Conservation (phyloP, 1,140 invertebrate genomes). For the Propsilocerus akamusi region DNA sequence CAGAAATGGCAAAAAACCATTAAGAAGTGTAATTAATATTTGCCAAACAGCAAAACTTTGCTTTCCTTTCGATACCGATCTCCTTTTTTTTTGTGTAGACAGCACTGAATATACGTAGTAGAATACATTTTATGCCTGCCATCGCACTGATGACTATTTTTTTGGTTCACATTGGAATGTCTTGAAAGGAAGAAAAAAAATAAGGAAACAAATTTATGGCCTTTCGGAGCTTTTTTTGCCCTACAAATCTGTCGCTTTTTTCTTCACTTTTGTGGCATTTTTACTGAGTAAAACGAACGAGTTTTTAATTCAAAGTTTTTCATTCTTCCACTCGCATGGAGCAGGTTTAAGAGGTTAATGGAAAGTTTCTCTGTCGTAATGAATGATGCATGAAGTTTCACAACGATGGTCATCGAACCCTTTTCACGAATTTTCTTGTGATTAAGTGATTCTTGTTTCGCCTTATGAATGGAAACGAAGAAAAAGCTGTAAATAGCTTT, state of each 20-base stretch:
- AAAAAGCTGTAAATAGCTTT: too few species aligned
- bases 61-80: background rate
- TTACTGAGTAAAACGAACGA: background rate
- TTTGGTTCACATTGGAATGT: background rate
- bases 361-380: too few species aligned
- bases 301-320: conserved; percentile 1
- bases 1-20: too few species aligned
- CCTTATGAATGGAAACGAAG: too few species aligned
- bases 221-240: background rate
- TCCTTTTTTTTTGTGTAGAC: too few species aligned
- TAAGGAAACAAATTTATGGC: background rate
- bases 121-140: too few species aligned
- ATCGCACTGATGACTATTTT: background rate
- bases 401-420: too few species aligned
- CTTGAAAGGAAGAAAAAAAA: background rate
- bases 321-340: background rate
- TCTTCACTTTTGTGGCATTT: background rate
- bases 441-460: too few species aligned
- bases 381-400: too few species aligned
- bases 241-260: background rate
- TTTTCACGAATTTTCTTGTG: too few species aligned
- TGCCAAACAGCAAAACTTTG: background rate
- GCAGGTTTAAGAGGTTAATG: too few species aligned
- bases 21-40: conserved; percentile 3
- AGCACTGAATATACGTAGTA: too few species aligned